phyloP scores from a whole-genome alignment of 2,113 vertebrate species.

The Semnornis frantzii region DNA sequence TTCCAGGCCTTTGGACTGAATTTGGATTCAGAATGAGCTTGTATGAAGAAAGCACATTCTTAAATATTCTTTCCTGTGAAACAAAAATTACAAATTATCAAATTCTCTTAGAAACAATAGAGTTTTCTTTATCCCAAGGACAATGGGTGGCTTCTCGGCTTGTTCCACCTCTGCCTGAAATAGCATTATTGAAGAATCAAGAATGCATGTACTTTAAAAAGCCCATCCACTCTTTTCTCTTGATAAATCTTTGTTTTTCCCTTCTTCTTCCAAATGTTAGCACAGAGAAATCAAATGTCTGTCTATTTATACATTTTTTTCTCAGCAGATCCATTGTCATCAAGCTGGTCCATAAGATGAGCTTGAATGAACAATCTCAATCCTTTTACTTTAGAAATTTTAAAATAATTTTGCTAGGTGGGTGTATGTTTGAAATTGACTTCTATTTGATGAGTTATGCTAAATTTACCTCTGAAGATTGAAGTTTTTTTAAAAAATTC shows the following conservation, averaged over 20 bases:
- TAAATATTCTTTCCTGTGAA: neutral
- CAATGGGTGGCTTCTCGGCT: neutral
- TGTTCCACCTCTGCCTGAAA: neutral
- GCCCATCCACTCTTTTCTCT: neutral
- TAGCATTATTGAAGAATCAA: neutral
- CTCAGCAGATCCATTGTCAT: neutral
- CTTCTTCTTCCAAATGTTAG: neutral
- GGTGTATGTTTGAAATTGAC: neutral
- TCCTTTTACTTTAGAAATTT: neutral
- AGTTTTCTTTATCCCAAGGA: neutral
- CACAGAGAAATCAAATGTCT: neutral
- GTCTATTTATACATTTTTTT: neutral
- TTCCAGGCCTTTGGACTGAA: conserved; percentile 19
- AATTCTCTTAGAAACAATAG: neutral
- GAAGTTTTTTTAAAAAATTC: neutral
- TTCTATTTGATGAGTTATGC: neutral
- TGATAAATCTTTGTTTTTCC: neutral
- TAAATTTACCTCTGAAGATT: neutral
- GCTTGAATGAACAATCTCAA: neutral
- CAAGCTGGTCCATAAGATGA: neutral
- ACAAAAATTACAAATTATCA: neutral
- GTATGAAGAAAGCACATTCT: neutral
- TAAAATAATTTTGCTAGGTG: neutral
- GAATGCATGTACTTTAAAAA: neutral
- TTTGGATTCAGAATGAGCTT: neutral